Base-by-base conservation (phyloP, 1,140 invertebrate genomes). In the Drosophila bipectinata region DNA sequence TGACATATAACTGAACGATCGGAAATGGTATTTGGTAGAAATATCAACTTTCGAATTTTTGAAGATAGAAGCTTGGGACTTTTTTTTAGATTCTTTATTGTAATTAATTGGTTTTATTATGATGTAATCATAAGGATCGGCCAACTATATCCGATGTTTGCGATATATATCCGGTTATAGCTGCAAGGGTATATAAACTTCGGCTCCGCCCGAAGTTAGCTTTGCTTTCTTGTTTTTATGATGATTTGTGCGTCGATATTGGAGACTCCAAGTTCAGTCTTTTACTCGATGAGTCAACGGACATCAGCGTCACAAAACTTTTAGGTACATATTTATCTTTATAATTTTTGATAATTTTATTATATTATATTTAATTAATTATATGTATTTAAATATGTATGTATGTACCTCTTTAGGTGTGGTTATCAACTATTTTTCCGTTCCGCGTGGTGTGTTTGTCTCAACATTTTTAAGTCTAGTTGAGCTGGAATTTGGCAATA, bases 341-440 rank as follows among this genome's bases (percentile, higher is more conserved):
- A 39, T 39, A 39, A 39, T 39, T 9, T 39, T 39, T 39, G 9
- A 39, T 39, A 39, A 21, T 21, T 21, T 21, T 21, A 21, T 21
- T 39, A 39, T 39, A 4, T 39, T 39, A 39, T 39, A 24, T 30
- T 59, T 49, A 37, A 18, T 59, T 9, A 37, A 12, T 26, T 59
- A 21, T 49, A 14, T 37, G n/a, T 21, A 21, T 21, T 21, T 21
- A 21, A 21, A 21, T 21, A 21, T 21, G 18, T 21, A 21, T 21
- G 18, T 21, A 47, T 39, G 30, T 59, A 26, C 47, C 9, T 58
- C 28, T 24, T 47, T 32, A 37, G 44, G 44, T 47, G 39, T 58
- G n/a, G 55, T n/a, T 1, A 58, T 58, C 44, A 58, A 58, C 47
- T 58, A 58, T 41, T 58, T 32, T 34, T 48, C 28, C 5, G 3